Percentiles rank a stretch among this genome's conserved stretches.
Evolutionary conservation across 2,888 invertebrate genomes (phyloP).

Genomic region (Habroteleia sp.): DNA sequence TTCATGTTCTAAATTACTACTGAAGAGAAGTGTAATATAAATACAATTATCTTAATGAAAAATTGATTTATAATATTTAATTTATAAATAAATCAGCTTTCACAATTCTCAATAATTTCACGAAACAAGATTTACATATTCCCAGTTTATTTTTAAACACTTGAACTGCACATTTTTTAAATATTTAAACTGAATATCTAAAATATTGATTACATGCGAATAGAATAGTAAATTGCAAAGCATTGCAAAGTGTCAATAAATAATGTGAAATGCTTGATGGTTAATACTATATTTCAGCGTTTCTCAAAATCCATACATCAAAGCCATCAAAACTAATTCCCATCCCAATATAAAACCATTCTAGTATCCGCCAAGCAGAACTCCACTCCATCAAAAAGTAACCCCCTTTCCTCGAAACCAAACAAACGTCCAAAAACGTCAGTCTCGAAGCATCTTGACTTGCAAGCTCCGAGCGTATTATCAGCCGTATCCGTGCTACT

Average conservation of each 20-base stretch:
- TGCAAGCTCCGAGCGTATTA: slow-evolving; percentile 6
- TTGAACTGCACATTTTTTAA: too few relatives aligned
- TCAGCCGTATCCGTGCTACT: slow-evolving; percentile 26
- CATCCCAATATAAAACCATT: slow-evolving; percentile 21
- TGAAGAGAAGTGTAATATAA: slow-evolving; percentile 1
- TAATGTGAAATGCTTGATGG: too few relatives aligned
- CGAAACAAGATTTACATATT: too few relatives aligned
- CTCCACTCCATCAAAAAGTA: slow-evolving; percentile 51
- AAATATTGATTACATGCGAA: not conserved
- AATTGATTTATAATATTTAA: not conserved
- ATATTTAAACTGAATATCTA: too few relatives aligned
- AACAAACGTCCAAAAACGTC: slow-evolving; percentile 48
- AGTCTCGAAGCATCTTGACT: slow-evolving; percentile 40
- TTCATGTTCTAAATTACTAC: slow-evolving; percentile 4
- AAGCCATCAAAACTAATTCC: slow-evolving; percentile 44
- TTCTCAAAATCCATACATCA: slow-evolving; percentile 46
- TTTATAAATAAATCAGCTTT: too few relatives aligned
- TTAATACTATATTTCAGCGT: slow-evolving; percentile 15
- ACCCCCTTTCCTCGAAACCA: slow-evolving; percentile 55
- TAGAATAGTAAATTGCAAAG: not conserved
- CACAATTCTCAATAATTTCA: too few relatives aligned
- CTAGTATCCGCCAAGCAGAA: slow-evolving; percentile 26
- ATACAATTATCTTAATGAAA: slow-evolving; percentile 5
- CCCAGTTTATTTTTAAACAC: too few relatives aligned
- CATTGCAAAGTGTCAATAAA: not conserved